phyloP scores from a whole-genome alignment of 2,113 vertebrate genomes.

The Taurulus bubalis region DNA sequence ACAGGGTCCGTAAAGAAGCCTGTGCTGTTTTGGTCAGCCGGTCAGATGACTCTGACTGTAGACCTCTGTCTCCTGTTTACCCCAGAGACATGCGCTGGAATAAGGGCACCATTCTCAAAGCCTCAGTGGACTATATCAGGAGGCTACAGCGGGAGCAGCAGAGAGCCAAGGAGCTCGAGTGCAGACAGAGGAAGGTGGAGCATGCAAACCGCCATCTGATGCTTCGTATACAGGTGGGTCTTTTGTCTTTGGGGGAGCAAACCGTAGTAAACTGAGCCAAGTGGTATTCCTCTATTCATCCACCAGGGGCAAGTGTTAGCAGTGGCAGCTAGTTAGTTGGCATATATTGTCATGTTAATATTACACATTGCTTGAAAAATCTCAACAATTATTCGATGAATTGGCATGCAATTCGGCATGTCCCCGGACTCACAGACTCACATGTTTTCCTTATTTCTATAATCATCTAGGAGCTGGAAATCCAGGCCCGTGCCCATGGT shows the following conservation, averaged over 20 bases:
- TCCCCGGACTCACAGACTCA: too few relatives aligned
- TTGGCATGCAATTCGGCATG: background rate
- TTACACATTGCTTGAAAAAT: background rate
- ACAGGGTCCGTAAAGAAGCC: conserved; percentile 77
- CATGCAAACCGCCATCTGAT: conserved; percentile 89
- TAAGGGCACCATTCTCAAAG: conserved; percentile 96
- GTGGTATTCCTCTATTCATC: background rate
- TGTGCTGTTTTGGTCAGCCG: conserved; percentile 64
- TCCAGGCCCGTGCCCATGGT: conserved; percentile 90
- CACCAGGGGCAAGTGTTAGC: background rate
- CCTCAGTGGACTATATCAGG: conserved; percentile 95
- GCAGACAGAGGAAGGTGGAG: conserved; percentile 90
- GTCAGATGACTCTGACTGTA: conserved; percentile 73
- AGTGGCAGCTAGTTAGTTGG: background rate
- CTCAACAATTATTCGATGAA: background rate
- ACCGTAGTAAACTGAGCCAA: background rate
- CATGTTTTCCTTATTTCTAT: background rate
- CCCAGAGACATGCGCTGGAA: conserved; percentile 96
- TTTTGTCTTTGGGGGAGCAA: background rate
- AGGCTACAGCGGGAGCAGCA: conserved; percentile 95
- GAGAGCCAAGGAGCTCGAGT: conserved; percentile 91
- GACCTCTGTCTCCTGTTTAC: conserved; percentile 70
- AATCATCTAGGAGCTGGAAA: conserved; percentile 87
- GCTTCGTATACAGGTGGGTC: conserved; percentile 86
- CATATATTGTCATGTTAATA: background rate